Conservation (phyloP, 2,797 vertebrate species). For the Chanos chanos region DNA sequence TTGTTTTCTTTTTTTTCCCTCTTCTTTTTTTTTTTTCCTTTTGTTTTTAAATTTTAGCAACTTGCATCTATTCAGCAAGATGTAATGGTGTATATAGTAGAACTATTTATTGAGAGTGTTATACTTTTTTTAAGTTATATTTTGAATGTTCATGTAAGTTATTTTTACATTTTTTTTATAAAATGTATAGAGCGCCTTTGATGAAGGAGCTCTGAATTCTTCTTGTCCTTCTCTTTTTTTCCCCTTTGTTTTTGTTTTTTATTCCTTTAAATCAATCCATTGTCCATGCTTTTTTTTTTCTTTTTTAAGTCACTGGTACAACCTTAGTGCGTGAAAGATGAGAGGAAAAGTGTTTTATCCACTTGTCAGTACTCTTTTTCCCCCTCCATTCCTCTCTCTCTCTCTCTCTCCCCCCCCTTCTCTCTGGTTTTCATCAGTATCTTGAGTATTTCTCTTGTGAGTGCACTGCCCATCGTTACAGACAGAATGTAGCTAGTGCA, state of each 20-base stretch:
- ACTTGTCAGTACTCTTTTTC: not conserved
- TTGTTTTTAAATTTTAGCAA: conserved; percentile 76
- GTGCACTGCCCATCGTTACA: no score
- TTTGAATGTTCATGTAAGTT: conserved; percentile 98
- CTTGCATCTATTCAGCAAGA: conserved; percentile 93
- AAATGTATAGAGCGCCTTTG: conserved; percentile 72
- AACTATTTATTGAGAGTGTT: conserved; percentile 99
- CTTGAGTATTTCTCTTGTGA: no score
- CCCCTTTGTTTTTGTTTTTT: conserved; percentile 32
- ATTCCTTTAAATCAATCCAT: conserved; percentile 53
- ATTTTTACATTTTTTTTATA: conserved; percentile 93
- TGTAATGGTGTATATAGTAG: conserved; percentile 99
- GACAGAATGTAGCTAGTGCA: no score
- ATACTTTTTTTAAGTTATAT: conserved; percentile 99
- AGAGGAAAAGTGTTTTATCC: no score
- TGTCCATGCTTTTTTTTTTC: not conserved
- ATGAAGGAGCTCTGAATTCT: conserved; percentile 62
- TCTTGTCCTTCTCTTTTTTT: conserved; percentile 32
- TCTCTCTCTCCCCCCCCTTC: no score
- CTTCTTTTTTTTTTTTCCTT: conserved; percentile 54
- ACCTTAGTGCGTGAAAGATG: no score
- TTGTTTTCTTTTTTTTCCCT: not conserved
- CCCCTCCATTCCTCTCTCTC: no score
- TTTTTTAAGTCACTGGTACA: no score
- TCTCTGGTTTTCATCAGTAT: no score